These are phyloP conservation scores for Eriocheir sinensis DNA, from an alignment of 1,140 invertebrate species.

Conservation along the genomic window DNA sequence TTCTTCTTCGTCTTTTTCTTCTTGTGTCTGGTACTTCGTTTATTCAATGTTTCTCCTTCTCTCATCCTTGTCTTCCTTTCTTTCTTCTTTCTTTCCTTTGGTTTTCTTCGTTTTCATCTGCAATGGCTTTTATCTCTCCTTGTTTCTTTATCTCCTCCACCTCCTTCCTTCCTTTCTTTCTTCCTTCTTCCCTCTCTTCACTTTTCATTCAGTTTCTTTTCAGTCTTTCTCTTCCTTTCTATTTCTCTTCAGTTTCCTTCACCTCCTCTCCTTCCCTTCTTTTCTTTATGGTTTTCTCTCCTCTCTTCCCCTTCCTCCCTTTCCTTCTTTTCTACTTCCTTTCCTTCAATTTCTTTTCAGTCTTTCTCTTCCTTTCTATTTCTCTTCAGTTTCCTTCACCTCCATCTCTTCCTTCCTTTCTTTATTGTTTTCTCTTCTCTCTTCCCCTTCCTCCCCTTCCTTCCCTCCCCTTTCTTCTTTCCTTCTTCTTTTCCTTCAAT, in stretches of 20 bases:
- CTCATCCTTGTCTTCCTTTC: no score
- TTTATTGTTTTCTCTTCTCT: neutral
- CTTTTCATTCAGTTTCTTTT: no score
- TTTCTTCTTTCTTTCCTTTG: no score
- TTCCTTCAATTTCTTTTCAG: neutral
- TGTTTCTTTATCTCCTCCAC: no score
- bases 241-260: neutral
- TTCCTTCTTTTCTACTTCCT: neutral
- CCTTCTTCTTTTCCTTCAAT: neutral
- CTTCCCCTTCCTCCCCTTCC: neutral
- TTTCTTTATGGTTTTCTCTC: neutral
- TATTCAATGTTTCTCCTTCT: no score
- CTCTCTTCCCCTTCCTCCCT: no score
- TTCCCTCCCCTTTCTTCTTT: neutral
- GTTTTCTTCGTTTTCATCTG: no score
- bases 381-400: neutral
- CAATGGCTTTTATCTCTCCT: neutral
- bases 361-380: no score
- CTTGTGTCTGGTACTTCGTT: no score
- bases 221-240: neutral
- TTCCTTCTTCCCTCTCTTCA: no score
- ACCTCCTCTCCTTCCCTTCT: neutral
- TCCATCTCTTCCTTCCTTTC: no score
- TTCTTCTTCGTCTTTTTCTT: no score
- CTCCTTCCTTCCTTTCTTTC: neutral